Evolutionary conservation across 2,113 vertebrate genomes (phyloP), one percentile per base, ranked within the genome.

Genomic region (Diglossa brunneiventris): DNA sequence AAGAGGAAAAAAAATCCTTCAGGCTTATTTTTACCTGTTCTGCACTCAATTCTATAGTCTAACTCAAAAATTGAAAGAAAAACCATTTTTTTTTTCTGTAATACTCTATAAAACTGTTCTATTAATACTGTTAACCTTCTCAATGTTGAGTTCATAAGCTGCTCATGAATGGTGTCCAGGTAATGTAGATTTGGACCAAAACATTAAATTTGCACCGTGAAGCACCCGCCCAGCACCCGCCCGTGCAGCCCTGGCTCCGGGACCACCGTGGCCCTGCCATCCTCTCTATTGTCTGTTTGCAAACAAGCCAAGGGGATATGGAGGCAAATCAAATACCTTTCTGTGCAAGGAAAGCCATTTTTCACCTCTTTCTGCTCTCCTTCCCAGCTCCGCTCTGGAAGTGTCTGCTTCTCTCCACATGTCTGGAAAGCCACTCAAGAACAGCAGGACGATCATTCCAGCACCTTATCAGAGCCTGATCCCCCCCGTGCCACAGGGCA

Each of bases 301-400:
- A 70, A 95, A 81, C 83, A 92, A 96, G 61, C 75, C 85, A 61
- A 93, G 92, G 76, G 56, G 87, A 80, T 26, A 90, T 3, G 42
- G 95, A 95, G 93, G 90, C 88, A 96, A 95, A 95, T 84, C 90
- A 97, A 95, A 95, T 90, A 95, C 92, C 90, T 95, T 91, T 87
- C 84, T 44, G 53, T 62, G 81, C 86, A 91, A 92, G 76, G 76
- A 94, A 83, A 96, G 64, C 72, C 37, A 72, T 76, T 93, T 76
- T 93, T 77, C 75, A 67, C 85, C 55, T 80, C 83, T 62, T 55
- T 83, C 73, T 95, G 83, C 49, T 93, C 63, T 85, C 88, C 44
- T 84, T 90, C 87, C 63, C 83, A 85, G 87, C 83, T 95, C 66
- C 86, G 90, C 67, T 90, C 76, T 66, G 75, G 17, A 74, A 88